These are phyloP conservation scores for Helicoverpa zea DNA, from an alignment of 1,140 invertebrate genomes.

Conservation along the genomic window DNA sequence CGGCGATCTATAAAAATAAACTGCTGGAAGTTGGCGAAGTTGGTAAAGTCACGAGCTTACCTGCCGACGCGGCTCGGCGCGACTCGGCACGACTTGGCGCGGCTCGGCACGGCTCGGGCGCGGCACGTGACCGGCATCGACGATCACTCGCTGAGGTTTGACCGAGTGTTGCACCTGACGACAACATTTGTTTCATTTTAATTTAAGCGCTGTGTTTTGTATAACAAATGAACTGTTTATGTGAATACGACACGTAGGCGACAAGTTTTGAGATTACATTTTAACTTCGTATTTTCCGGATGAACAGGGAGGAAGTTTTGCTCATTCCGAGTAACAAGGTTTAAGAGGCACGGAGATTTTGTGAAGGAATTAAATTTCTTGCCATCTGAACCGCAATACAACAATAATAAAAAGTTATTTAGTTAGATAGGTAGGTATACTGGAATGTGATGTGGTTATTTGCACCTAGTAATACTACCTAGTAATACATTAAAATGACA, in stretches of 20 bases:
- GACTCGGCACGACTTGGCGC: not conserved
- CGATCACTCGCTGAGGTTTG: conserved; percentile 1
- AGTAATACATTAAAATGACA: too few species aligned
- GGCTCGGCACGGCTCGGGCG: not conserved
- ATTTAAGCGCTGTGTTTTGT: conserved; percentile 8
- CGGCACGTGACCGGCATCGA: conserved; percentile 11
- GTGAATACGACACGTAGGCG: not conserved
- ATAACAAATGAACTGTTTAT: conserved; percentile 18
- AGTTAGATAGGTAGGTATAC: too few species aligned
- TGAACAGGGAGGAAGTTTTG: not conserved
- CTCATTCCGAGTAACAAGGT: not conserved
- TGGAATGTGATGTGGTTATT: too few species aligned
- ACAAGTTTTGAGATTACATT: conserved; percentile 16
- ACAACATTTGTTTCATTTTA: conserved; percentile 31
- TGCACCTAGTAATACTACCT: too few species aligned
- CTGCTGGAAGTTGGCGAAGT: conserved; percentile 20
- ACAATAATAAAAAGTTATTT: too few species aligned
- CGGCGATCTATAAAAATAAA: conserved; percentile 50
- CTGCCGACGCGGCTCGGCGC: not conserved
- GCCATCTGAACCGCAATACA: too few species aligned
- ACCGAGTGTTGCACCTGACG: conserved; percentile 38
- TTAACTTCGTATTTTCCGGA: not conserved
- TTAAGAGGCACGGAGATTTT: not conserved
- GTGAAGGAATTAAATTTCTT: not conserved
- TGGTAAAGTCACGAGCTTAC: conserved; percentile 3